Conservation (phyloP, 2,888 invertebrate species). For the Diaperis boleti region DNA sequence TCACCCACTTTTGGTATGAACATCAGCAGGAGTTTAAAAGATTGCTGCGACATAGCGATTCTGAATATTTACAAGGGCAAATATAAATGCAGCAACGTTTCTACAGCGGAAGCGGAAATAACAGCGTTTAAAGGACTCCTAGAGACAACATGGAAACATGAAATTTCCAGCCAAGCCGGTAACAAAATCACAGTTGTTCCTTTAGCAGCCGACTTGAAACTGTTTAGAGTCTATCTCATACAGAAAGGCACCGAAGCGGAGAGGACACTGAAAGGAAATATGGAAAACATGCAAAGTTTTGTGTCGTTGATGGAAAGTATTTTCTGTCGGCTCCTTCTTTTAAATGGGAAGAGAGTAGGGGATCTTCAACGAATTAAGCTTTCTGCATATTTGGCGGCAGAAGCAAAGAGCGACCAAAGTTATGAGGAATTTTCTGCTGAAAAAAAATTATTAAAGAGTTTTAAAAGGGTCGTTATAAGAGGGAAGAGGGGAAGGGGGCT, state of each 20-base stretch:
- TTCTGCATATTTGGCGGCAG: background rate
- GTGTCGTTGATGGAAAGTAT: slow-evolving; percentile 44
- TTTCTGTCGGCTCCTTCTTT: slow-evolving; percentile 47
- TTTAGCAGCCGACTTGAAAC: slow-evolving; percentile 47
- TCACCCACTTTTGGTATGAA: slow-evolving; percentile 37
- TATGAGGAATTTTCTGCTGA: slow-evolving; percentile 52
- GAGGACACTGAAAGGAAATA: slow-evolving; percentile 26
- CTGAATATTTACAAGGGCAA: slow-evolving; percentile 9
- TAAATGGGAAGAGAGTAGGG: slow-evolving; percentile 48
- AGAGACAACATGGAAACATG: slow-evolving; percentile 15
- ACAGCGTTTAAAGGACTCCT: no score
- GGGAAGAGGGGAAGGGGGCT: slow-evolving; percentile 51
- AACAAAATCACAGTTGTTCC: slow-evolving; percentile 43
- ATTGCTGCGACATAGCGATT: slow-evolving; percentile 42
- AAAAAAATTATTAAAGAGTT: slow-evolving; percentile 49
- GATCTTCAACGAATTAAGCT: slow-evolving; percentile 28
- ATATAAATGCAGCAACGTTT: background rate
- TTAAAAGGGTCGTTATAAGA: slow-evolving; percentile 51
- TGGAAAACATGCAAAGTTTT: slow-evolving; percentile 36
- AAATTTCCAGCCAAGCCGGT: slow-evolving; percentile 36
- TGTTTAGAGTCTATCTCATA: slow-evolving; percentile 43
- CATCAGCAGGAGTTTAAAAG: slow-evolving; percentile 24
- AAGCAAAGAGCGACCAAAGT: slow-evolving; percentile 3
- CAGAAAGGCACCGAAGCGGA: slow-evolving; percentile 16
- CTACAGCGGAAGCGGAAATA: slow-evolving; percentile 42